These are phyloP conservation scores for Schizaphis graminum DNA, from an alignment of 2,888 invertebrate genomes.

Conservation along the genomic window DNA sequence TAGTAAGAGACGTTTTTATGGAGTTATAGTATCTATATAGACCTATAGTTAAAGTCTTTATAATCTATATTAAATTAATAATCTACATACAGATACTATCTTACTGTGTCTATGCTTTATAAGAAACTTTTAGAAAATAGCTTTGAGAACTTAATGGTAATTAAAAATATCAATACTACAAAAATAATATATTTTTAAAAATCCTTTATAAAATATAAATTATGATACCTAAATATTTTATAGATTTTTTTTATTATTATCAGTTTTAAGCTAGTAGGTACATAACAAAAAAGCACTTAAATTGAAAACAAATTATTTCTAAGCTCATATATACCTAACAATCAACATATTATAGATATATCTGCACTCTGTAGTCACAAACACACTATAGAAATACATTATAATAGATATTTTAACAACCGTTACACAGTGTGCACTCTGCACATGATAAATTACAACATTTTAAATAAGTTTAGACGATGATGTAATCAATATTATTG, in stretches of 20 bases:
- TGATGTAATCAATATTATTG: slow-evolving; percentile 41
- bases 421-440: background rate
- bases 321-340: background rate
- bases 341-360: background rate
- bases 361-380: too few relatives aligned
- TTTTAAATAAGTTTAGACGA: background rate
- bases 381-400: background rate
- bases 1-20: background rate
- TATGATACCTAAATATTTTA: too few relatives aligned
- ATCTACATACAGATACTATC: background rate
- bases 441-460: background rate
- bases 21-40: background rate
- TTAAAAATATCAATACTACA: too few relatives aligned
- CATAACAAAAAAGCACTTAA: background rate
- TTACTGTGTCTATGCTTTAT: background rate
- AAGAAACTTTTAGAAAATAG: background rate
- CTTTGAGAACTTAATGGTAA: background rate
- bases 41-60: background rate
- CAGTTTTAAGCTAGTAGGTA: too few relatives aligned
- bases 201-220: too few relatives aligned
- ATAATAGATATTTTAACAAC: background rate
- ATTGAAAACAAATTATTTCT: background rate
- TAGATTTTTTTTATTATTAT: too few relatives aligned
- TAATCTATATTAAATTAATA: background rate
- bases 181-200: too few relatives aligned